Percentiles rank a stretch among this genome's conserved stretches.
Conservation (phyloP, 2,797 vertebrate genomes). For the Coilia nasus region DNA sequence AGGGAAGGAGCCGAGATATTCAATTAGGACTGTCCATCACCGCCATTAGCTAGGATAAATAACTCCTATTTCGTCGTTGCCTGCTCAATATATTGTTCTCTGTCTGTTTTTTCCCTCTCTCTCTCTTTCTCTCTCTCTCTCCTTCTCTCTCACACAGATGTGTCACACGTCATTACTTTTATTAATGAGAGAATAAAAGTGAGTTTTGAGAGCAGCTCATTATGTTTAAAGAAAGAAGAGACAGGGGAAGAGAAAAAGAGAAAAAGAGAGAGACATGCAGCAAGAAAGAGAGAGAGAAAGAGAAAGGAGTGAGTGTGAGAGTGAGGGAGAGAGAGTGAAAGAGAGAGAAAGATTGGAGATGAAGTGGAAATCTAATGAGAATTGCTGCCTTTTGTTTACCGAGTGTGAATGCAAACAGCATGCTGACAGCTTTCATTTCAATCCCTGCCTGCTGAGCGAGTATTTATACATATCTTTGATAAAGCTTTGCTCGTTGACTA, state of each 20-base stretch:
- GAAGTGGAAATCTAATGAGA: constrained; percentile 41
- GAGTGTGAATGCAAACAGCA: constrained; percentile 60
- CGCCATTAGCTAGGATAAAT: constrained; percentile 70
- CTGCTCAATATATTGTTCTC: constrained; percentile 36
- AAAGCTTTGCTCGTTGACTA: neutral
- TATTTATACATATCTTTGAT: constrained; percentile 24
- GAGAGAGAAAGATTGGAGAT: constrained; percentile 27
- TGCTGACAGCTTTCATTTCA: constrained; percentile 62
- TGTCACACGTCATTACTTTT: constrained; percentile 59
- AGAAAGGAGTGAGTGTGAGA: constrained; percentile 34
- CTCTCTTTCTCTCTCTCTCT: constrained; percentile 67
- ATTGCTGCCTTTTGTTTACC: constrained; percentile 65
- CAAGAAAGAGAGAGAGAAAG: constrained; percentile 25
- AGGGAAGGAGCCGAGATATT: constrained; percentile 71
- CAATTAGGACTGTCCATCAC: constrained; percentile 78
- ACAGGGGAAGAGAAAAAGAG: too few species aligned
- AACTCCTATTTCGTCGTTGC: constrained; percentile 53
- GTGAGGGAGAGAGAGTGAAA: neutral
- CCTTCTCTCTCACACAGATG: constrained; percentile 17
- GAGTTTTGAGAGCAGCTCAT: constrained; percentile 62
- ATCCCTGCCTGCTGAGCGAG: constrained; percentile 29
- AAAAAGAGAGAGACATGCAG: neutral
- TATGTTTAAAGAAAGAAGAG: constrained; percentile 37
- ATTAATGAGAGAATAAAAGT: constrained; percentile 66
- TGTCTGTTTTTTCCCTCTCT: constrained; percentile 53